Base-by-base conservation (phyloP, 2,113 vertebrate species). In the Callaeas wilsoni region DNA sequence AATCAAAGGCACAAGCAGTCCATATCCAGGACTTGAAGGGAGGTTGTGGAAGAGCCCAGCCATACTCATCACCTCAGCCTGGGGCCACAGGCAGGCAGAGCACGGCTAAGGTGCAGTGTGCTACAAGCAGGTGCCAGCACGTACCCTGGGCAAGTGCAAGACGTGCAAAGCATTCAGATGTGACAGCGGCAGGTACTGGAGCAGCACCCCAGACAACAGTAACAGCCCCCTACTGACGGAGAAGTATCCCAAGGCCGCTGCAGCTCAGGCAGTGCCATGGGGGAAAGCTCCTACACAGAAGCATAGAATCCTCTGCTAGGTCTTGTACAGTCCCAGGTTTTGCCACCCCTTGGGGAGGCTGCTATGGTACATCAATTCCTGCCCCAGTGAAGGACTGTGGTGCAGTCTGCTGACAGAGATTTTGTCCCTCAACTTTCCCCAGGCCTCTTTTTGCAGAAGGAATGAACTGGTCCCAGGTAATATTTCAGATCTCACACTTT, bases 141-240 rank as follows among this genome's bases (percentile, higher is more conserved):
- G 3, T 11, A 5, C 11, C 62, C 74, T 26, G 35, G 42, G 20
- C 37, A 67, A 57, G 35, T 6, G 52, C 62, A 67, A 44, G 37
- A 65, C 2, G 13, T 14, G 30, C 30, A 37, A 90, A 62, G 12
- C 0, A 0, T 19, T 79, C 57, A 37, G 65, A 42, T 9, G 1
- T 7, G 42, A 55, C 80, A 89, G 60, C 1, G 3, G 42, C 47
- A 70, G 59, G 10, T 10, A 22, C 41, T 42, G 47, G 39, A 63
- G 23, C 56, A 59, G 60, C 52, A 47, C 18, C 30, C 59, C 56
- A 78, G 60, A 41, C 50, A 60, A 60, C 44, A 84, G 27, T 13
- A 60, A 71, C 16, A 41, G 65, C 29, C 52, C 44, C 39, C 32
- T 14, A 5, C 15, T 1, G 4, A 71, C 0, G 2, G 29, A 11